Base-by-base conservation (phyloP, 2,888 invertebrate genomes). In the Gerris lacustris region DNA sequence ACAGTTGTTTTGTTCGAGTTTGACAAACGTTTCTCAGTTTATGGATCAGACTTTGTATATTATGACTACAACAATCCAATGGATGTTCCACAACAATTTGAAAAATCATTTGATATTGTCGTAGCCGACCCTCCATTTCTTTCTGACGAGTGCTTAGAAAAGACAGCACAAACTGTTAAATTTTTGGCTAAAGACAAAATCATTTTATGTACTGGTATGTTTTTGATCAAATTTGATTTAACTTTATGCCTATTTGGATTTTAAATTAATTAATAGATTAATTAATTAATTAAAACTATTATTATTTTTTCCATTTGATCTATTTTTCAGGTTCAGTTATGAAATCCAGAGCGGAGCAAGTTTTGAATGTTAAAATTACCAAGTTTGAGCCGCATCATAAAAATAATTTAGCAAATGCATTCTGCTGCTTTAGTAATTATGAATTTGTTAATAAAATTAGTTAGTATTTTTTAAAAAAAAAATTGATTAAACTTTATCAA, bases 71-170 rank as follows among this genome's bases (percentile, higher is more conserved):
- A 92, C 77, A 80, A 82, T 11, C 93, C 94, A 0, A 83, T 89
- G 11, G 84, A 86, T 67, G 77, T 92, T 15, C 87, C 89, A 0
- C 79, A 82, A 47, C 86, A 88, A 11, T 81, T 87, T 15, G 76
- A 82, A 2, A 81, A 82, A 43, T 79, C 82, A 67, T 96, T 88
- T 79, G 92, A 96, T 80, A 79, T 97, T 44, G 90, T 97, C 0
- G 83, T 98, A 70, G 93, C 91, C 0, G 97, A 98, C 82, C 97
- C 98, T 1, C 98, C 98, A 0, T 97, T 96, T 81, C 83, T 98
- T 5, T 91, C 95, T 0, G 90, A 93, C 76, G 96, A 96, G 79
- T 97, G 97, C 80, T 84, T 96, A 67, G 84, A 86, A 0, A 95
- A 96, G 82, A 89, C 89, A 0, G 86, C 92, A 0, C 81, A 86